Percentiles rank a stretch among this genome's conserved stretches.
These are phyloP conservation scores for Carcharodon carcharias DNA, from an alignment of 2,797 vertebrate genomes.

Conservation along the genomic window DNA sequence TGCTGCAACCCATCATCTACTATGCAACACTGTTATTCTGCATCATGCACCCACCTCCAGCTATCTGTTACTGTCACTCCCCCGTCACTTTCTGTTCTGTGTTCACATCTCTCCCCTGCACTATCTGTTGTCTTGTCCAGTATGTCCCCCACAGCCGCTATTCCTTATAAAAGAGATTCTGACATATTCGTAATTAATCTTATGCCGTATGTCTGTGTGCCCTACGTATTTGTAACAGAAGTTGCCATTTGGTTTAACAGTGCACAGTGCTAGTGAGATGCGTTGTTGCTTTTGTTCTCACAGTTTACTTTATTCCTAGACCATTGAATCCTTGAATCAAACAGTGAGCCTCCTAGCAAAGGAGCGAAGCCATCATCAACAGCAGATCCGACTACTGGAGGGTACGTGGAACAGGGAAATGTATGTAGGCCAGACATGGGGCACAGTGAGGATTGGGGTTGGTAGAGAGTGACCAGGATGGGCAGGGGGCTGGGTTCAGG, in stretches of 20 bases:
- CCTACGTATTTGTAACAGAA: neutral
- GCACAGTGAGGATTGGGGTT: neutral
- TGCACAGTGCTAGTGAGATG: neutral
- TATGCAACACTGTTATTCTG: neutral
- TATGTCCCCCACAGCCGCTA: neutral
- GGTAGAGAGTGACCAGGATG: neutral
- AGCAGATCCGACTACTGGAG: constrained; percentile 51
- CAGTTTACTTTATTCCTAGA: constrained; percentile 40
- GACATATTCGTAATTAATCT: neutral
- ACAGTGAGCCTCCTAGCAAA: constrained; percentile 53
- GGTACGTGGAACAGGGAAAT: constrained; percentile 40
- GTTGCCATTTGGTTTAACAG: neutral
- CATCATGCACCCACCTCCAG: neutral
- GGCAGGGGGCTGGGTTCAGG: neutral
- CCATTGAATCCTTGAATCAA: constrained; percentile 53
- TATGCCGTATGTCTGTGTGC: neutral
- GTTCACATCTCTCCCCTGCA: neutral
- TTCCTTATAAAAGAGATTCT: neutral
- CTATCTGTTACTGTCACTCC: neutral
- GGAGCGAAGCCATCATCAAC: constrained; percentile 50
- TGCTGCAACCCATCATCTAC: neutral
- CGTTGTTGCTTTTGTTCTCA: neutral
- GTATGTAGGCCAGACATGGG: neutral
- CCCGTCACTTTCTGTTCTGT: neutral
- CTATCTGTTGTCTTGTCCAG: neutral